Percentiles rank a stretch among this genome's conserved stretches.
Conservation (phyloP, 2,113 vertebrate genomes). For the Carettochelys insculpta region DNA sequence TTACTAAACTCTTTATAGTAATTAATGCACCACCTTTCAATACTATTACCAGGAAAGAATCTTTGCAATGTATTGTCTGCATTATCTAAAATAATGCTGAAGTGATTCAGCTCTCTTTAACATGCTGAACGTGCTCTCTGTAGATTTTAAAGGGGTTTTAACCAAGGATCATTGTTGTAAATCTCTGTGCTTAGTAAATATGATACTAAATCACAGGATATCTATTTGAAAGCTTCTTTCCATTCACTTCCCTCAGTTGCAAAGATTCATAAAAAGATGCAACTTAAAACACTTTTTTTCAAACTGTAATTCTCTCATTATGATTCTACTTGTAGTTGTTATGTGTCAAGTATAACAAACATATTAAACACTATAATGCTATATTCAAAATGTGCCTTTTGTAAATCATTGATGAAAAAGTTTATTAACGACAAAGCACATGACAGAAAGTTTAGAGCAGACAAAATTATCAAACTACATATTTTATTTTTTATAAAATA, state of each 20-base stretch:
- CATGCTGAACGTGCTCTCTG: slow-evolving; percentile 17
- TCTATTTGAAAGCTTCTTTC: slow-evolving; percentile 17
- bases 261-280: not conserved
- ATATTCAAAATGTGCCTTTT: slow-evolving; percentile 33
- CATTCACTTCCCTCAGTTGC: not conserved
- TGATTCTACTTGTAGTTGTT: not conserved
- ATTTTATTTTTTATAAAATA: slow-evolving; percentile 95
- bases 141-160: slow-evolving; percentile 53
- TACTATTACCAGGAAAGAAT: not conserved
- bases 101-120: slow-evolving; percentile 1
- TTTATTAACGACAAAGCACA: slow-evolving; percentile 57
- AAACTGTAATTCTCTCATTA: not conserved
- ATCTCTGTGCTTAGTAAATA: slow-evolving; percentile 63
- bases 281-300: slow-evolving; percentile 10
- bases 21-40: rapidly evolving
- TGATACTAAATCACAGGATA: not conserved
- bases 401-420: not conserved
- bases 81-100: rapidly evolving
- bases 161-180: slow-evolving; percentile 50
- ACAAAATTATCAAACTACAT: slow-evolving; percentile 81
- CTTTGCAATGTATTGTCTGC: not conserved
- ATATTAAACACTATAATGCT: not conserved
- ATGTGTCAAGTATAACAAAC: slow-evolving; percentile 6
- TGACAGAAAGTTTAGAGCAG: slow-evolving; percentile 24
- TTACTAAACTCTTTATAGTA: rapidly evolving